Conservation (phyloP, 2,797 vertebrate genomes). For the Otus scops region DNA sequence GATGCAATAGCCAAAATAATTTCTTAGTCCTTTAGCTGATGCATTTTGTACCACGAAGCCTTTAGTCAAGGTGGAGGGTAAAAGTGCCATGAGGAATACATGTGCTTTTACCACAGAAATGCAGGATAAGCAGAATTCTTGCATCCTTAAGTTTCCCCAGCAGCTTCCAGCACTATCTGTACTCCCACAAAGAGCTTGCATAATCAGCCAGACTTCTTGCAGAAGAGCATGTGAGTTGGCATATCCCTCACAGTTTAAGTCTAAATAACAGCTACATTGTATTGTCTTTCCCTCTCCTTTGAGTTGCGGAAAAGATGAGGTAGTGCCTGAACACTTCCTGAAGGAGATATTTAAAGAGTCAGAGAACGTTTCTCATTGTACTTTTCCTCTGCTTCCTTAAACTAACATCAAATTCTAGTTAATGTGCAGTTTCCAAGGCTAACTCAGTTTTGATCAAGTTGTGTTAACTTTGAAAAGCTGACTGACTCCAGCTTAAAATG, state of each 20-base stretch:
- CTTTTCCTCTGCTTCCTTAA: constrained; percentile 10
- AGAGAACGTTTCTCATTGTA: not conserved
- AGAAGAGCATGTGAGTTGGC: not conserved
- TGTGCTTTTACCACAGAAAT: not conserved
- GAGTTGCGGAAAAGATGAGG: not conserved
- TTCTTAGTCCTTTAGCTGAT: not conserved
- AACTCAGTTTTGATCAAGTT: constrained; percentile 47
- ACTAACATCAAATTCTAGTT: constrained; percentile 37
- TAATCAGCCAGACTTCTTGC: not conserved
- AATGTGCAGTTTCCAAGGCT: constrained; percentile 49
- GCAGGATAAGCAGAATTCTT: not conserved
- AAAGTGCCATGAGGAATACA: not conserved
- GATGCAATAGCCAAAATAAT: not conserved
- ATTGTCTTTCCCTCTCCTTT: constrained; percentile 7
- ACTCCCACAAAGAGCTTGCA: not conserved
- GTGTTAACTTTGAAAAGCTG: constrained; percentile 45
- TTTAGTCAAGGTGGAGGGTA: not conserved
- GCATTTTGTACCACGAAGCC: not conserved
- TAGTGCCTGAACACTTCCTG: not conserved
- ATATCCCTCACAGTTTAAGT: not conserved
- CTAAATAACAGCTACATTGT: not conserved
- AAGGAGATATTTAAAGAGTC: constrained; percentile 17
- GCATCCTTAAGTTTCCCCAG: not conserved
- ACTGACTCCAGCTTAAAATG: constrained; percentile 56
- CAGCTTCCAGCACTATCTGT: not conserved